Base-by-base conservation (phyloP, 2,888 invertebrate genomes). In the Drosophila quinaria region DNA sequence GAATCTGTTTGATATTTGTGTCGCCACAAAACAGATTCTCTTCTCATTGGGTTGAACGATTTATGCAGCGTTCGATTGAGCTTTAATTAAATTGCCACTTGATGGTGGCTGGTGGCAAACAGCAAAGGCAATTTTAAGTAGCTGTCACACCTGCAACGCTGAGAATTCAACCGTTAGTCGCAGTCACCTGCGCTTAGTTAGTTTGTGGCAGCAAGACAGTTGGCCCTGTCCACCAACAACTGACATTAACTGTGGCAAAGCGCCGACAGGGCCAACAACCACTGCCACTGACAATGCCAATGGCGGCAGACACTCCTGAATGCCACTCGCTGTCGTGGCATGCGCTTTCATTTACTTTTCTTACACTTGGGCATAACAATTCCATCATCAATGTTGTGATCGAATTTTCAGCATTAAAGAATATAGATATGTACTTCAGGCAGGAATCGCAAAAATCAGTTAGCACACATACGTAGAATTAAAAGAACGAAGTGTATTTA, bases 21-120 rank as follows among this genome's bases (percentile, higher is more conserved):
- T 54, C 54, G 46, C 47, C 70, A 22, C 62, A 65, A 29, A 11
- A 65, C 47, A 70, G 79, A 70, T 70, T 59, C 55, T 47, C 61
- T 62, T 78, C 64, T 59, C 54, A 62, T 79, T 65, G 58, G 17
- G 44, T 42, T 51, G 44, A 47, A 61, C 70, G 70, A 79, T 77
- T 75, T 75, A 66, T 70, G 66, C 62, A 51, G 75, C 49, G 11
- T 37, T 79, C 70, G 76, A 76, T 75, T 71, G 67, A 75, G 62
- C 78, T 72, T 86, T 88, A 87, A 88, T 83, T 83, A 88, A 83
- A 75, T 74, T 75, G 69, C 81, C 67, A 70, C 80, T 80, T 58
- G 66, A 54, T 58, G 56, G 50, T 50, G 58, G 47, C 25, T 58
- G 58, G 41, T 69, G 54, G 35, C 51, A 63, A 55, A 49, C 59